These are phyloP conservation scores for Dicaeum eximium DNA, from an alignment of 2,113 vertebrate species.

Conservation along the genomic window DNA sequence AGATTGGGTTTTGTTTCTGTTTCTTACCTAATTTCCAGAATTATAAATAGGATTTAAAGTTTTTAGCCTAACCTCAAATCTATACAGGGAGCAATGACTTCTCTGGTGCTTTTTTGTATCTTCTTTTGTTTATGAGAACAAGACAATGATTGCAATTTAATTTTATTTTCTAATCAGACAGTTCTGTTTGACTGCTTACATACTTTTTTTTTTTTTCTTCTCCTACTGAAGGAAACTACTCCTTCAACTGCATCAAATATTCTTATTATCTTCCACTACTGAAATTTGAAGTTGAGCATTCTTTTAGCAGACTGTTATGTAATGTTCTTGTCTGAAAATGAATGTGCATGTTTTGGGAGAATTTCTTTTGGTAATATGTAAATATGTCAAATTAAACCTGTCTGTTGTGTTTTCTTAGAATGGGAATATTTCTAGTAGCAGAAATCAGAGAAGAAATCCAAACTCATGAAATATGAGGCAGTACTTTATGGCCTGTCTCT, in stretches of 20 bases:
- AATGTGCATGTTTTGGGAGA: not conserved
- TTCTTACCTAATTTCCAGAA: not conserved
- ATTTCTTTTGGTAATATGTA: not conserved
- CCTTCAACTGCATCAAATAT: not conserved
- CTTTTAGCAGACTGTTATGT: not conserved
- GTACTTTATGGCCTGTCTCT: not conserved
- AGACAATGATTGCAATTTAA: not conserved
- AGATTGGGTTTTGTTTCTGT: not conserved
- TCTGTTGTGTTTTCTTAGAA: not conserved
- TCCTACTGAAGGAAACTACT: not conserved
- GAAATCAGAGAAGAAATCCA: not conserved
- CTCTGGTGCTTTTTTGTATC: not conserved
- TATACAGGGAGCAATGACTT: not conserved
- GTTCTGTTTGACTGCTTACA: not conserved
- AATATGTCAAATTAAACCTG: not conserved
- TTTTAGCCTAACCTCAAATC: not conserved
- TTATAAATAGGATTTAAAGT: not conserved
- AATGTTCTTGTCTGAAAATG: not conserved
- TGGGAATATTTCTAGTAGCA: not conserved
- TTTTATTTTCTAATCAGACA: not conserved
- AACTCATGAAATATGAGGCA: not conserved
- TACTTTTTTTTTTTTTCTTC: not conserved
- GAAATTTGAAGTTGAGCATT: not conserved
- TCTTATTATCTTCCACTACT: not conserved
- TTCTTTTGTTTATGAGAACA: not conserved